These are phyloP conservation scores for Dermatemys mawii DNA, from an alignment of 2,113 vertebrate genomes.

Conservation along the genomic window DNA sequence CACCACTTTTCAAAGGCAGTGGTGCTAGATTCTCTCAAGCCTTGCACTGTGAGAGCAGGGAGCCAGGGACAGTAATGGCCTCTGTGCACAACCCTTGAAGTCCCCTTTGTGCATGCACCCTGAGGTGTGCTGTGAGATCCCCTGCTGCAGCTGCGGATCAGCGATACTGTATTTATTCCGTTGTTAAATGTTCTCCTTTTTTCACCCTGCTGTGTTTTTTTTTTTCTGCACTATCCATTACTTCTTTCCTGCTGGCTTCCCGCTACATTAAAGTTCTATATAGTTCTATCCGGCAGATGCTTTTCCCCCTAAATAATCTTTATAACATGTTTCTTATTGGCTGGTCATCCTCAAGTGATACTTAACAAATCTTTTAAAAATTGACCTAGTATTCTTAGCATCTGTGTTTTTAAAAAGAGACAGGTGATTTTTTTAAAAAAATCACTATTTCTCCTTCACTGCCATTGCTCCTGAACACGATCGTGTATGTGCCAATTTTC, in stretches of 20 bases:
- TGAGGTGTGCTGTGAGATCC: neutral
- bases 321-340: neutral
- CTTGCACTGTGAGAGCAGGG: neutral
- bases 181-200: neutral
- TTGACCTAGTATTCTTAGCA: neutral
- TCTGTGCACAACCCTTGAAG: neutral
- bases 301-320: neutral
- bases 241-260: neutral
- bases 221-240: neutral
- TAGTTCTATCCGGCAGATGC: neutral
- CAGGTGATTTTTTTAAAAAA: neutral
- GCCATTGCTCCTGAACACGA: neutral
- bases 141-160: neutral
- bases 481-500: conserved; percentile 21
- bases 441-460: neutral
- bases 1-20: neutral
- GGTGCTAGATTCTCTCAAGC: neutral
- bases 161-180: neutral
- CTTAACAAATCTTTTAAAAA: neutral
- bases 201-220: accelerated
- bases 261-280: accelerated
- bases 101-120: neutral
- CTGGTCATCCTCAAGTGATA: neutral
- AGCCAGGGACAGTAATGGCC: neutral
- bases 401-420: neutral